These are phyloP conservation scores for Zaprionus ornatus DNA, from an alignment of 1,140 invertebrate genomes.

Conservation along the genomic window DNA sequence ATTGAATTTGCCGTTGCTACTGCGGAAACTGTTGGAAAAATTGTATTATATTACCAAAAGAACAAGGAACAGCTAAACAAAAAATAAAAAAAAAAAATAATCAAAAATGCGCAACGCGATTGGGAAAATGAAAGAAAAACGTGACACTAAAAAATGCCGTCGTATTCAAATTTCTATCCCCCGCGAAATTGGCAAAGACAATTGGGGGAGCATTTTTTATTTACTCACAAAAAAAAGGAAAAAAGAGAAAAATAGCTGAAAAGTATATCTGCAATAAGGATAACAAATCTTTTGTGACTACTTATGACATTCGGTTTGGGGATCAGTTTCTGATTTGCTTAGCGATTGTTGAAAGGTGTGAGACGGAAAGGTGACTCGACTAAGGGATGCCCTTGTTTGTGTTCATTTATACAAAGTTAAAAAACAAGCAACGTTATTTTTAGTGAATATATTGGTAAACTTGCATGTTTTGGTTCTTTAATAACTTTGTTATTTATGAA, in stretches of 20 bases:
- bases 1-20: conserved; percentile 65
- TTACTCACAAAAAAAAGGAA: background rate
- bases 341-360: background rate
- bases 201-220: conserved; percentile 30
- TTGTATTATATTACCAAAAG: conserved; percentile 72
- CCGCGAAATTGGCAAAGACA: conserved; percentile 29
- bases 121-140: conserved; percentile 61
- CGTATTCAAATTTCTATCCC: conserved; percentile 70
- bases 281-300: conserved; percentile 20
- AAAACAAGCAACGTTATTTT: too few relatives aligned
- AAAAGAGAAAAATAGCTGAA: background rate
- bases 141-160: conserved; percentile 62
- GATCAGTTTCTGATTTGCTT: conserved; percentile 1
- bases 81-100: conserved; percentile 61
- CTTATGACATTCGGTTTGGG: background rate
- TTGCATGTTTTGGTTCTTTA: background rate
- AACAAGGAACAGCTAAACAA: conserved; percentile 32
- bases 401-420: background rate
- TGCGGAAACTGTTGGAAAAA: conserved; percentile 50
- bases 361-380: background rate
- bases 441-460: background rate
- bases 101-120: conserved; percentile 64
- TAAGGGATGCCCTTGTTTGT: background rate
- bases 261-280: conserved; percentile 18
- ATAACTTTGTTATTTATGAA: background rate